phyloP scores from a whole-genome alignment of 2,888 invertebrate genomes.

The Acleris laterana region DNA sequence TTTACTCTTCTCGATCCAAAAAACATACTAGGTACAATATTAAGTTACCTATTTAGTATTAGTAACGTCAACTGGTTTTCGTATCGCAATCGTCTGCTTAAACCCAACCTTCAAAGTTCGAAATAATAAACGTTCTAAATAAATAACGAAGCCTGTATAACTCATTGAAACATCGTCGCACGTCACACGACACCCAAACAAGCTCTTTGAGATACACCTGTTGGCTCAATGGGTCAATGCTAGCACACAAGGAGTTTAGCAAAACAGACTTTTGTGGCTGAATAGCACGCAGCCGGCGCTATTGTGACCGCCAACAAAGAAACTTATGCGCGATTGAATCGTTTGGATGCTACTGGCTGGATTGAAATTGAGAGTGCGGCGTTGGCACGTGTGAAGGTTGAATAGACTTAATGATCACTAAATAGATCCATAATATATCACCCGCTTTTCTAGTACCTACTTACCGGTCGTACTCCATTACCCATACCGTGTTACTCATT shows the following conservation, averaged over 20 bases:
- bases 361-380: constrained; percentile 71
- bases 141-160: no score
- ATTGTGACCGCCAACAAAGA: constrained; percentile 75
- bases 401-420: not conserved
- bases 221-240: constrained; percentile 83
- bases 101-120: no score
- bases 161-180: not conserved
- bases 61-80: no score
- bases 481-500: no score
- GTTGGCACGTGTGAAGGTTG: constrained; percentile 12
- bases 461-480: no score
- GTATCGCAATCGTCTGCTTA: no score
- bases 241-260: constrained; percentile 79
- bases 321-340: constrained; percentile 75
- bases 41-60: no score
- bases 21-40: no score
- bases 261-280: constrained; percentile 78
- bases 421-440: no score
- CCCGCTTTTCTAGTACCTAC: no score
- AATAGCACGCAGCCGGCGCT: constrained; percentile 65
- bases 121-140: no score
- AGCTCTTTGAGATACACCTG: constrained; percentile 77
- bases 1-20: no score
- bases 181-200: constrained; percentile 76
- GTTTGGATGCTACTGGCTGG: constrained; percentile 66